Evolutionary conservation across 2,888 invertebrate species (phyloP), one percentile per base, ranked within the genome.

Genomic region (Epinotia brunnichana): DNA sequence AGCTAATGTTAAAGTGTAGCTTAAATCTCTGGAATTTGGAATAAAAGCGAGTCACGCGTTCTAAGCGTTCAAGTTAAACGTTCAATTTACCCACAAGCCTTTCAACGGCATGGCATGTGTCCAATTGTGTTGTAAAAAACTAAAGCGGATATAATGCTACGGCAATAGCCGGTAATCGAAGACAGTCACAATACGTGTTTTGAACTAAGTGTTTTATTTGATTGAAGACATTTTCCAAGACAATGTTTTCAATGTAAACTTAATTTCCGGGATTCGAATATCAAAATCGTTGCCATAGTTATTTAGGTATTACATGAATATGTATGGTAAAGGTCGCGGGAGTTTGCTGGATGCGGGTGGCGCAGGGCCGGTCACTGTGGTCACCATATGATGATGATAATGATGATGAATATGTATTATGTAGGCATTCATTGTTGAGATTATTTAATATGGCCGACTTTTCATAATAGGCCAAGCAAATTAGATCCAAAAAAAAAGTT

Each of bases 31-130:
- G 51, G 51, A 63, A 63, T 63, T 62, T 24, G 21, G 15, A 54
- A 66, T 54, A 54, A 56, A 51, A 19, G 54, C 66, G 39, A 66
- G 66, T 54, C 66, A 54, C 66, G 66, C 66, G 66, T 66, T 41
- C 63, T 13, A 19, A 56, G 39, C 66, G 21, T 41, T 66, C n/a
- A 15, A 41, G 17, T 53, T 56, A 44, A 67, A 44, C 17, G 66
- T 56, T 56, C 41, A n/a, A 67, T 56, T n/a, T 56, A 44, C 56
- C 35, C 39, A 39, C 63, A 51, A 48, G 21, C 63, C 53, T 53
- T 63, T 63, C 51, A 53, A 53, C 53, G 63, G 63, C 17, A 63
- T 53, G 63, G 63, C 17, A 63, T 53, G 63, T 66, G 19, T 41
- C 24, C 39, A 56, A 66, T 66, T 66, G n/a, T 67, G 21, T 64